Evolutionary conservation across 2,888 invertebrate genomes (phyloP).

Genomic region (Coremacera marginata): DNA sequence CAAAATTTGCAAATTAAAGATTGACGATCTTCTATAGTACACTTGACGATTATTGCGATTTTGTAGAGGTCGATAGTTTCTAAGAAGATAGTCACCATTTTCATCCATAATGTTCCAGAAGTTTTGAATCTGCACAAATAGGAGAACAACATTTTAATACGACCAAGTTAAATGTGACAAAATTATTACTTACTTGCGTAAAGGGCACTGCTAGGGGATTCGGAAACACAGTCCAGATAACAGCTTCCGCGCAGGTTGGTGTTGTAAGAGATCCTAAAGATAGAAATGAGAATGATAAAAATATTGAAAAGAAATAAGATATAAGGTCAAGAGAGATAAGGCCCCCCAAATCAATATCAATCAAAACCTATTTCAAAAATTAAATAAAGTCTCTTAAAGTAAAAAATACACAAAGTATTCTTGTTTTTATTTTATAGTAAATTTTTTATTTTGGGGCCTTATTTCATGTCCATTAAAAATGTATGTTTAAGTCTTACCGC

Average conservation of each 20-base stretch:
- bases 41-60: constrained; percentile 43
- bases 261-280: constrained; percentile 50
- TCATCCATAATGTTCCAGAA: constrained; percentile 48
- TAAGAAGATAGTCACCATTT: constrained; percentile 39
- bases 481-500: constrained; percentile 51
- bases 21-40: constrained; percentile 34
- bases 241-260: constrained; percentile 50
- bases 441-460: too few relatives aligned
- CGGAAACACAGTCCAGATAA: constrained; percentile 50
- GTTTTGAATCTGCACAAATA: constrained; percentile 41
- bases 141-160: background rate
- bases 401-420: background rate
- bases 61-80: constrained; percentile 52
- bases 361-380: too few relatives aligned
- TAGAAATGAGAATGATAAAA: background rate
- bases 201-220: constrained; percentile 45
- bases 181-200: constrained; percentile 33
- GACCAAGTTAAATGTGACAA: background rate
- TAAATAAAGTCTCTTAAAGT: background rate
- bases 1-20: background rate
- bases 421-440: too few relatives aligned
- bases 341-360: too few relatives aligned
- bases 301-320: background rate
- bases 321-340: background rate
- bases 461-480: background rate